Evolutionary conservation across 2,888 invertebrate genomes (phyloP), one percentile per base, ranked within the genome.

Genomic region (Anaspis maculata): DNA sequence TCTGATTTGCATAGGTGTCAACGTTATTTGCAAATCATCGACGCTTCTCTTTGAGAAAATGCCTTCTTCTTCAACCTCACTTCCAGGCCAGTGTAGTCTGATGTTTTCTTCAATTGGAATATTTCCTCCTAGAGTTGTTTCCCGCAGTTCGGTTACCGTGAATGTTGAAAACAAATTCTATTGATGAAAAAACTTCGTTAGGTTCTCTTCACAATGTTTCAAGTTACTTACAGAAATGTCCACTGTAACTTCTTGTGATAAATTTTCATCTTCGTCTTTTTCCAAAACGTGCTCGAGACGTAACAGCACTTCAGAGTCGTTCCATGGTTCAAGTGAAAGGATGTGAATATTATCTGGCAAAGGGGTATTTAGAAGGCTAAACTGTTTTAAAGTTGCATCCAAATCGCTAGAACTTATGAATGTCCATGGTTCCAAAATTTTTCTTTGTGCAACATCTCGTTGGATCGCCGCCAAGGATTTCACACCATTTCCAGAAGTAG

Each of bases 291-390:
- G 84, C 49, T 90, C 90, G 0, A 90, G 59, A 11, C 89, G 71
- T 1, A 90, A 46, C 5, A 90, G 62, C 2, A 83, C 38, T 7
- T 69, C 67, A 0, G 66, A 59, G 9, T 43, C 42, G 16, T 69
- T 70, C 79, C 82, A 84, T 0, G 83, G 83, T 50, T 89, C 89
- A 25, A 88, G 51, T 0, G 86, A 86, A 3, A 90, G 60, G 23
- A 90, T 60, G 51, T 87, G 79, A 0, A 88, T 62, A 23, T 82
- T 82, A 14, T 66, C 58, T 0, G 86, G 85, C 3, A 89, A 52
- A 0, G 64, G 52, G 56, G 46, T 0, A 67, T 47, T 3, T 79
- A 47, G 23, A 14, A 13, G 30, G 21, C 26, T 2, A 2, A 40
- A 15, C 11, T 23, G 27, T 9, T 37, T 14, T 1, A 39, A 28